Evolutionary conservation across 2,797 vertebrate genomes (phyloP).

Genomic region (Enteromius afrohamiltoni): DNA sequence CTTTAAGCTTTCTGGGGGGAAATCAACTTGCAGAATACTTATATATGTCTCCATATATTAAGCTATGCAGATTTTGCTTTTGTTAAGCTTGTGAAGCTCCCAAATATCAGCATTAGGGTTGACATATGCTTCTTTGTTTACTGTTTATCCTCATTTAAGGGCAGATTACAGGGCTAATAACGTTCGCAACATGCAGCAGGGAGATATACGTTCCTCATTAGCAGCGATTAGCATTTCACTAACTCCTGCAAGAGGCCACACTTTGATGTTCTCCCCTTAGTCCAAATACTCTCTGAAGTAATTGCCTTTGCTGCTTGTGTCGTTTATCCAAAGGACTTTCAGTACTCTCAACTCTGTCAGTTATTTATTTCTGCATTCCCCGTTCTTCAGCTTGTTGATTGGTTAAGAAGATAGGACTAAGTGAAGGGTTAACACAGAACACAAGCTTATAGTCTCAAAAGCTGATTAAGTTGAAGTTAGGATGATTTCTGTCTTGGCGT

Average conservation of each 20-base stretch:
- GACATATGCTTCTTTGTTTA: slow-evolving; percentile 43
- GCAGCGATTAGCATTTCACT: slow-evolving; percentile 72
- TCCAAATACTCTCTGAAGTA: slow-evolving; percentile 56
- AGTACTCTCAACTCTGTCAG: slow-evolving; percentile 24
- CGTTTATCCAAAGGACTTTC: slow-evolving; percentile 54
- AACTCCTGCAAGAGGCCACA: slow-evolving; percentile 62
- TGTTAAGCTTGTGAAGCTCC: slow-evolving; percentile 1
- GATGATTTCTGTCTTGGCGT: slow-evolving; percentile 59
- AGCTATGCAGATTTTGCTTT: background rate
- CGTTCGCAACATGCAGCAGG: slow-evolving; percentile 60
- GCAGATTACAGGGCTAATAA: slow-evolving; percentile 65
- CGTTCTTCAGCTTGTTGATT: slow-evolving; percentile 64
- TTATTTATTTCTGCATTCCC: slow-evolving; percentile 45
- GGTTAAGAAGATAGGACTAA: slow-evolving; percentile 67
- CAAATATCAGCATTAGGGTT: slow-evolving; percentile 30
- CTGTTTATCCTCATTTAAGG: slow-evolving; percentile 49
- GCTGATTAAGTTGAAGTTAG: slow-evolving; percentile 70
- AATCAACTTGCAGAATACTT: background rate
- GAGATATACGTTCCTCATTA: slow-evolving; percentile 74
- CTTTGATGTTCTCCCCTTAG: slow-evolving; percentile 73
- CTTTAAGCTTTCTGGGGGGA: too few species aligned
- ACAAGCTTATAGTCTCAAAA: slow-evolving; percentile 63
- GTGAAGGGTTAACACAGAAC: slow-evolving; percentile 50
- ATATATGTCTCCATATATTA: background rate
- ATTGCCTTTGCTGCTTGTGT: slow-evolving; percentile 46